Base-by-base conservation (phyloP, 2,888 invertebrate species). In the Camptogramma bilineatum region DNA sequence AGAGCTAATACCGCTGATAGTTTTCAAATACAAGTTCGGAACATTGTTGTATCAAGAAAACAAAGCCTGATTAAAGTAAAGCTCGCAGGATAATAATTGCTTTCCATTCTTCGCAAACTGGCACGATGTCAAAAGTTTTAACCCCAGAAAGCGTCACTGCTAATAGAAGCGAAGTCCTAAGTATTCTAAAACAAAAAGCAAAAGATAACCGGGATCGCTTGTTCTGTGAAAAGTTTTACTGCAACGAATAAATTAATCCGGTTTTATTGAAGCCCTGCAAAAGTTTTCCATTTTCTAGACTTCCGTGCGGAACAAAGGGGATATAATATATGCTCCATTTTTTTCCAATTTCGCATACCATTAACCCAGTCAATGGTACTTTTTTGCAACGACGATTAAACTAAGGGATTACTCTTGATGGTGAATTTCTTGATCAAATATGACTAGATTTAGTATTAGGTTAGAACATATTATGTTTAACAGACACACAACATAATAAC, bases 191-290 rank as follows among this genome's bases (percentile, higher is more conserved):
- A 81, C 80, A 82, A 85, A 83, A 82, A 80, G 73, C 73, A 70
- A 74, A 76, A 74, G 76, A 80, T 79, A 78, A 78, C 80, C 73
- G 72, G 71, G 76, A 79, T 77, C 73, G 77, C 79, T 81, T 83
- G 82, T 81, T 84, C 81, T 78, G 79, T 77, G 63, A 77, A 84
- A 84, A 82, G 73, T 84, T 81, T 68, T 73, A 73, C 75, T 75
- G 70, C 73, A 75, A 62, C 61, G 76, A 77, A 79, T 78, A 74
- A 78, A 82, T 80, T 78, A 75, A 79, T 76, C 72, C 73, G 73
- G 75, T 53, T 74, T 71, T 75, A 75, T 74, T 73, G 67, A 73
- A 74, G 69, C 62, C 65, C 70, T 63, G 65, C 57, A 65, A 70
- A n/a, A 75, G 72, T 64, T 74, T 78, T 76, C 74, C 62, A 57